Conservation (phyloP, 2,888 invertebrate genomes). For the Ormyrus nitidulus region DNA sequence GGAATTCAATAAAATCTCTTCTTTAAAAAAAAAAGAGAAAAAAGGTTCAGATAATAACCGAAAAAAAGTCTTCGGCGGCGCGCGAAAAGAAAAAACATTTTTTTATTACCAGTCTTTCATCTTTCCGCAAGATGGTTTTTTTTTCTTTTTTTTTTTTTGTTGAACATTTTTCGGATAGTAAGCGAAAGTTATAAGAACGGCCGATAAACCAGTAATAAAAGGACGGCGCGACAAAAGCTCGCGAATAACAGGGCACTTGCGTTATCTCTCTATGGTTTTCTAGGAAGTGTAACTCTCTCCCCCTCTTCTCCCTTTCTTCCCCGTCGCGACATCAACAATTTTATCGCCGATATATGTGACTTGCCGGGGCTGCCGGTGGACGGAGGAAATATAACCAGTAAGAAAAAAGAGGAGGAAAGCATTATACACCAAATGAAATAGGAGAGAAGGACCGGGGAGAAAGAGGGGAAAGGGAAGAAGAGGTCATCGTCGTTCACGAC, state of each 20-base stretch:
- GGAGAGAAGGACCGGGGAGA: neutral
- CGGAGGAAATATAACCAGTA: neutral
- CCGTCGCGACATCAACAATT: constrained; percentile 35
- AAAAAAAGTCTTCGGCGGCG: no score
- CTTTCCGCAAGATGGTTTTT: neutral
- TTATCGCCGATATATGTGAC: constrained; percentile 38
- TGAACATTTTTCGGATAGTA: constrained; percentile 7
- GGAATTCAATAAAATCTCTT: neutral
- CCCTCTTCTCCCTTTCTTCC: neutral
- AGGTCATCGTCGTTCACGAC: constrained; percentile 25
- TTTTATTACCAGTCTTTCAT: constrained; percentile 10
- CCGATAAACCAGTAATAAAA: constrained; percentile 47
- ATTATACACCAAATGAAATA: neutral
- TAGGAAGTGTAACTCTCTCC: constrained; percentile 9
- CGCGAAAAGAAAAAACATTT: neutral
- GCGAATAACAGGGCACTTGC: constrained; percentile 28
- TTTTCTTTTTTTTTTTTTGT: neutral
- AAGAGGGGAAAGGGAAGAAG: neutral
- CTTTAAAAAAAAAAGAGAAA: neutral
- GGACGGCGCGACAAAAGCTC: constrained; percentile 35
- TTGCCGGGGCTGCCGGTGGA: neutral
- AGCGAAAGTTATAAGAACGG: constrained; percentile 20
- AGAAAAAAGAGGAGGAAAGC: constrained; percentile 9
- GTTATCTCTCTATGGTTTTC: constrained; percentile 4
- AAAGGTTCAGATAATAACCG: neutral